phyloP scores from a whole-genome alignment of 64 coral and sea anemone genomes.

The Stichodactyla helianthus region DNA sequence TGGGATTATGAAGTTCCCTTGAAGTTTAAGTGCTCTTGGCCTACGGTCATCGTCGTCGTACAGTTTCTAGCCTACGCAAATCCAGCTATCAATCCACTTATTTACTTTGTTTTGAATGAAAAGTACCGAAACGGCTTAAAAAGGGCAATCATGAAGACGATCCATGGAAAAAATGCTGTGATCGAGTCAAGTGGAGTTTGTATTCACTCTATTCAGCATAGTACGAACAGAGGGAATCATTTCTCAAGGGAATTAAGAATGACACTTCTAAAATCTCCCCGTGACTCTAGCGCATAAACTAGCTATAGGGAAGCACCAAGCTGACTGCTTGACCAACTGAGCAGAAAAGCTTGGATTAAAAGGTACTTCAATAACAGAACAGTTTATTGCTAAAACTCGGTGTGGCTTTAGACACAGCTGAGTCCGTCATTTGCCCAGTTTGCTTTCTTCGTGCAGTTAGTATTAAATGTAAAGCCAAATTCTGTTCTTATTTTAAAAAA shows the following conservation, averaged over 20 bases:
- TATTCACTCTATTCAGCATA: not conserved
- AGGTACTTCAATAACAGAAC: not conserved
- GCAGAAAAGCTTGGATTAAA: not conserved
- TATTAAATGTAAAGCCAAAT: too few species aligned
- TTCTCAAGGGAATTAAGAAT: not conserved
- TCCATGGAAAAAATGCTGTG: not conserved
- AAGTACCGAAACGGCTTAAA: constrained; percentile 24
- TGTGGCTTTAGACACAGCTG: too few species aligned
- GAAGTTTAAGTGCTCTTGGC: not conserved
- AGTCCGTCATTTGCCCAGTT: too few species aligned
- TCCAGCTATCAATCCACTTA: constrained; percentile 6
- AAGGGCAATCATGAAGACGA: not conserved
- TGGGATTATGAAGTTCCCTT: not conserved
- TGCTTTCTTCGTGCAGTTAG: too few species aligned
- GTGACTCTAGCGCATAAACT: not conserved
- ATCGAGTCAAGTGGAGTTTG: not conserved
- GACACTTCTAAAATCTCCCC: not conserved
- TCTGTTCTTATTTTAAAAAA: too few species aligned
- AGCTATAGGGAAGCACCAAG: not conserved
- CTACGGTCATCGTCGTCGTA: not conserved
- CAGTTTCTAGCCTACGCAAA: constrained; percentile 1
- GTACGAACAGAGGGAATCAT: not conserved
- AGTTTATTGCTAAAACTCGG: too few species aligned
- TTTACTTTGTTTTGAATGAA: not conserved
- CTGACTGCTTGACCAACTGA: not conserved